Base-by-base conservation (phyloP, 1,140 invertebrate genomes). In the Apis laboriosa region DNA sequence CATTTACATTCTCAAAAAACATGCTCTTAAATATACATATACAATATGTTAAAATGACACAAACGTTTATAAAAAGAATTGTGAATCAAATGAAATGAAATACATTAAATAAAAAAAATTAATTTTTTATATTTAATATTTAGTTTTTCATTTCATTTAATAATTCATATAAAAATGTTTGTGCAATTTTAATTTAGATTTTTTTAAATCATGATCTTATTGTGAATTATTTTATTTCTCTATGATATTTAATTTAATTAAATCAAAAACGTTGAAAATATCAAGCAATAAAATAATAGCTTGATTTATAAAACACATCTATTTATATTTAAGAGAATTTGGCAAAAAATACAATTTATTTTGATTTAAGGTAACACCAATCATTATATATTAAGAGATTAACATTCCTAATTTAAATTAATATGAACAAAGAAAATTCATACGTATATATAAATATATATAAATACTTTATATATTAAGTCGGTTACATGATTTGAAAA, bases 361-460 rank as follows among this genome's bases (percentile, higher is more conserved):
- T 80, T 74, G 49, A 74, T 53, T 49, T 80, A 64, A 34, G n/a
- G 4, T 51, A 51, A 66, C n/a, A 12, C 28, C 17, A 80, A 28
- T 15, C 13, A 12, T 17, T 24, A 24, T 49, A 24, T 67, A 34
- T 68, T 49, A 43, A 72, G 55, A 49, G 15, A 28, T 11, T 61
- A 80, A 81, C 73, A 81, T 81, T 81, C 73, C 80, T 81, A 1
- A 49, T 19, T 53, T 79, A 19, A 49, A 61, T 11, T 61, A 49
- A n/a, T 51, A 21, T 12, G 68, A 71, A 60, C 21, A 63, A 67
- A 76, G 53, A 60, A 28, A 60, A 51, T 55, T 43, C 43, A 49
- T 76, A 56, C 28, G 13, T 19, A 53, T 49, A 49, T 43, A 34
- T 34, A 49, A n/a, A 15, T 43, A n/a, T 11, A 17, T 60, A 58